These are phyloP conservation scores for Hesperophylax magnus DNA, from an alignment of 1,140 invertebrate genomes.

Conservation along the genomic window DNA sequence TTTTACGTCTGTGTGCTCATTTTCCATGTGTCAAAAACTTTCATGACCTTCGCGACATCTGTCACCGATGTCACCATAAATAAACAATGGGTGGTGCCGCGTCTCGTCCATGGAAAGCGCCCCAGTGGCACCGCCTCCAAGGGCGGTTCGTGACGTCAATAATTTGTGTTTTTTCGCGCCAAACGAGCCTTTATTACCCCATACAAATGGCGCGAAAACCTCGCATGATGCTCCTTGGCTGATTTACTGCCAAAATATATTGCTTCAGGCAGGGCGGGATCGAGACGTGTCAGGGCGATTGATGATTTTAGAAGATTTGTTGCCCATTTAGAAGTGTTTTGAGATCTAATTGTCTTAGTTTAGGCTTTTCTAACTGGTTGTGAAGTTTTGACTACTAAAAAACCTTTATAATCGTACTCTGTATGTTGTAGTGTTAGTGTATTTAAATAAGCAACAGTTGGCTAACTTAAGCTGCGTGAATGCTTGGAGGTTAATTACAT, in stretches of 20 bases:
- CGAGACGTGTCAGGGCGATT: not conserved
- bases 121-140: not conserved
- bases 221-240: not conserved
- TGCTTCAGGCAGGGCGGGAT: not conserved
- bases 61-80: conserved; percentile 12
- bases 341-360: too few species aligned
- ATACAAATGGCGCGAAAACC: not conserved
- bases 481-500: too few species aligned
- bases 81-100: not conserved
- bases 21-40: conserved; percentile 26
- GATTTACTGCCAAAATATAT: conserved; percentile 25
- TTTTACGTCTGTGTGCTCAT: not conserved
- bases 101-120: not conserved
- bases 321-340: not conserved
- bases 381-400: too few species aligned
- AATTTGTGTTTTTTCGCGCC: conserved; percentile 22
- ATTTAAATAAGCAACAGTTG: too few species aligned
- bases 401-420: too few species aligned
- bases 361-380: too few species aligned
- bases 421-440: too few species aligned
- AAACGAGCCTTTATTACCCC: conserved; percentile 13
- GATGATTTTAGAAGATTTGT: not conserved
- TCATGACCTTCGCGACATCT: conserved; percentile 14
- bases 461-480: too few species aligned
- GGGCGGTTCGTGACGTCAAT: conserved; percentile 6